Evolutionary conservation across 2,113 vertebrate species (phyloP), one percentile per base, ranked within the genome.

Genomic region (Nansenia antarctica): DNA sequence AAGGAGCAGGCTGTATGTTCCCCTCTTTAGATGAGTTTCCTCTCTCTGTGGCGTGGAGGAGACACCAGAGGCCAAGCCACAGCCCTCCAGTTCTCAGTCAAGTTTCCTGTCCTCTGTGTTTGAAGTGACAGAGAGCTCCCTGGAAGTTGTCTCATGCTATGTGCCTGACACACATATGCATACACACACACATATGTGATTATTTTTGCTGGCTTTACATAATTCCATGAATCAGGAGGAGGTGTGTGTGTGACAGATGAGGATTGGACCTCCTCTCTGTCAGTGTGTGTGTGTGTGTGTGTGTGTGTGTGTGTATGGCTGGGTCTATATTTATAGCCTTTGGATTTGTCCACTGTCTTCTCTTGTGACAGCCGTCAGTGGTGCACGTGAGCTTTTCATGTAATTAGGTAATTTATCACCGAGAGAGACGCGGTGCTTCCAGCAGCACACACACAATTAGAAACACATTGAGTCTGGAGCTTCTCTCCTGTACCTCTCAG

Each of bases 351-450:
- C 35, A 1, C 30, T 54, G 66, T 88, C 69, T 70, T 72, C 74
- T 81, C 76, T 71, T 70, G 80, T 78, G 75, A 84, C 82, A 81
- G 47, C 72, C 60, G 55, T 81, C 67, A 82, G 80, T 73, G 69
- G 61, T 55, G 31, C 31, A 60, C 59, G 63, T 85, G 73, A 87
- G 80, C 70, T 73, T 73, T 79, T 67, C 79, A 49, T 81, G 80
- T 82, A 84, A 81, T 85, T 69, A 59, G 76, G 67, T 68, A 67
- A 84, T 82, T 84, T 83, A 85, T 86, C 76, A 79, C 69, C 73
- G 71, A 74, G 53, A 74, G 53, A 76, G 64, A 65, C 67, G 70
- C 69, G 70, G 82, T 77, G 34, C 53, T 62, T 30, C n/a, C 24
- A 47, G 27, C 32, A 6, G 37, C 62, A 54, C 31, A 18, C 15